Evolutionary conservation across 1,140 invertebrate species (phyloP).

Genomic region (Maniola jurtina): DNA sequence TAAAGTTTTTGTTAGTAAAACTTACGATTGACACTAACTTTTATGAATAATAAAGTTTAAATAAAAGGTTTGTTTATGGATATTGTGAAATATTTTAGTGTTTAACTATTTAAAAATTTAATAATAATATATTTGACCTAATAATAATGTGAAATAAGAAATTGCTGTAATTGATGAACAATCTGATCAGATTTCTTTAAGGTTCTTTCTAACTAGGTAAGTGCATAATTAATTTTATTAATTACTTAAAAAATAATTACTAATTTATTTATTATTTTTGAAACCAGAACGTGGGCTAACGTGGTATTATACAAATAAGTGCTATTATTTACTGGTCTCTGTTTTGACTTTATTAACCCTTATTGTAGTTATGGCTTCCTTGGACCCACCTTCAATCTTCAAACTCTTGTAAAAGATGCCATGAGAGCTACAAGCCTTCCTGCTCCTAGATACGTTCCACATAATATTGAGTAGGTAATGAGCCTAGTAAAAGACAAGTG

Average conservation of each 20-base stretch:
- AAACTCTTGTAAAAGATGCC: too few species aligned
- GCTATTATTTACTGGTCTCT: too few species aligned
- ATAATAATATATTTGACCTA: background rate
- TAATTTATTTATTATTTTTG: too few species aligned
- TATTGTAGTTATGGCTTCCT: too few species aligned
- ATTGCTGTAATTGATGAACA: background rate
- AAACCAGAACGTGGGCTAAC: too few species aligned
- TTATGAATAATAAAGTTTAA: background rate
- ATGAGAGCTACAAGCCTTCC: too few species aligned
- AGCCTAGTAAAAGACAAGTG: too few species aligned
- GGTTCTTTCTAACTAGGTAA: background rate
- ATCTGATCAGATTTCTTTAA: background rate
- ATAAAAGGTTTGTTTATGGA: background rate
- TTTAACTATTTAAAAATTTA: background rate
- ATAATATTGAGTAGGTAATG: too few species aligned
- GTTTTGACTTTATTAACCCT: too few species aligned
- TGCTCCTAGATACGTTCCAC: too few species aligned
- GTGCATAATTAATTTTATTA: background rate
- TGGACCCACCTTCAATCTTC: too few species aligned
- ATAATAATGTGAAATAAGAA: background rate
- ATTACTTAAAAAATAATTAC: background rate
- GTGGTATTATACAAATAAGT: too few species aligned
- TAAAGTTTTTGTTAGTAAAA: background rate
- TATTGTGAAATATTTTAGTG: background rate
- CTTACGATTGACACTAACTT: background rate